Evolutionary conservation across 2,888 invertebrate species (phyloP), one percentile per base, ranked within the genome.

Genomic region (Drosophila leonis): DNA sequence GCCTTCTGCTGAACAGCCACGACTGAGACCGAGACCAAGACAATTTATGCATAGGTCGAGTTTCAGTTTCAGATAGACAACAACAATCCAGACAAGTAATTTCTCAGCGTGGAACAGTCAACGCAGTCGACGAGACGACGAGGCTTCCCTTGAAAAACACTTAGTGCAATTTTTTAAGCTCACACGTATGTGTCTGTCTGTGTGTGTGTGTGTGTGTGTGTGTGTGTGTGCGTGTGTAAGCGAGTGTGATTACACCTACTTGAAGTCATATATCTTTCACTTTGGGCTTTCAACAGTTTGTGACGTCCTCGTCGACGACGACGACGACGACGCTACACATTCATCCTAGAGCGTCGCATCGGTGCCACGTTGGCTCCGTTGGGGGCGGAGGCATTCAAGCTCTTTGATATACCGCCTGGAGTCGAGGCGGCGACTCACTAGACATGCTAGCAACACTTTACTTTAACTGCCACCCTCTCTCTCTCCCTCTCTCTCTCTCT

Each of bases 221-320:
- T 62, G 66, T 44, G 72, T 72, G 72, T 56, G 74, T 55, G 70
- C 46, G 52, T 39, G 59, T 65, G 64, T 68, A 39, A 51, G 74
- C 54, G 78, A 63, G 82, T 82, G 84, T 80, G 84, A 85, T 85
- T 87, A 85, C 87, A 85, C 84, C 87, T 87, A 85, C 84, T 85
- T 83, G 83, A 83, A 87, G 87, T 82, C 87, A 82, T 88, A 89
- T 89, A 89, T 89, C 88, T 89, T 87, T 80, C 88, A 85, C 87
- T 88, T 87, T 85, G 83, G 83, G 88, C 88, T 89, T 88, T 89
- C 88, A 89, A 89, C 89, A 89, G 85, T 87, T 89, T 87, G 85
- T 87, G 88, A 84, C 85, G 84, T 82, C 75, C 71, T 72, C 78
- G 76, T 62, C 83, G 74, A 49, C 77, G 75, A 69, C 75, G 75